phyloP scores from a whole-genome alignment of 2,888 invertebrate species.

The Campoplex capitator region DNA sequence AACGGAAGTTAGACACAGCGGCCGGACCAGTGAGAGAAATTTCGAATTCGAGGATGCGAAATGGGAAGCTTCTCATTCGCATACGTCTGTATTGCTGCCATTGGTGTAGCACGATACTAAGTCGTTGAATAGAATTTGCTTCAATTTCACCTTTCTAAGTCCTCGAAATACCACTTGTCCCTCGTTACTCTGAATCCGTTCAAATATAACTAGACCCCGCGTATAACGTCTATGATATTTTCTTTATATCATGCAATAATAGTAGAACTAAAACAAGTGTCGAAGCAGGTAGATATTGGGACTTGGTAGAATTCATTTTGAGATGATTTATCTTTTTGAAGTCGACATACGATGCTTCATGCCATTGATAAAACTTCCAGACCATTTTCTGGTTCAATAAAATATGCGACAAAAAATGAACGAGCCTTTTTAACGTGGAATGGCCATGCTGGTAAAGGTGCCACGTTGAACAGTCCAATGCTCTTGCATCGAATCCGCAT shows the following conservation, averaged over 20 bases:
- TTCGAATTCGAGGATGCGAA: slow-evolving; percentile 25
- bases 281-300: too few relatives aligned
- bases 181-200: neutral
- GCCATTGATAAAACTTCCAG: neutral
- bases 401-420: slow-evolving; percentile 14
- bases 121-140: slow-evolving; percentile 18
- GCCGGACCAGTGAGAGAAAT: slow-evolving; percentile 65
- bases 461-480: neutral
- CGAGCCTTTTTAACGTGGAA: slow-evolving; percentile 6
- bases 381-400: neutral
- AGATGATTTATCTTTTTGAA: too few relatives aligned
- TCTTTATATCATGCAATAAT: too few relatives aligned
- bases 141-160: neutral
- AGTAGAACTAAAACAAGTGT: too few relatives aligned
- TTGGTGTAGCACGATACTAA: neutral
- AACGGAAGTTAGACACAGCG: slow-evolving; percentile 61
- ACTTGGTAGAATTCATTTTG: too few relatives aligned
- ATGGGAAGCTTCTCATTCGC: slow-evolving; percentile 25
- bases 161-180: neutral
- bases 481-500: slow-evolving; percentile 33
- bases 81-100: neutral
- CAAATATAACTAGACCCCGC: neutral
- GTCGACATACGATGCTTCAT: too few relatives aligned
- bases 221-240: too few relatives aligned
- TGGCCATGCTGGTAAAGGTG: neutral